Evolutionary conservation across 2,113 vertebrate species (phyloP), one percentile per base, ranked within the genome.

Genomic region (Tyrannus savana): DNA sequence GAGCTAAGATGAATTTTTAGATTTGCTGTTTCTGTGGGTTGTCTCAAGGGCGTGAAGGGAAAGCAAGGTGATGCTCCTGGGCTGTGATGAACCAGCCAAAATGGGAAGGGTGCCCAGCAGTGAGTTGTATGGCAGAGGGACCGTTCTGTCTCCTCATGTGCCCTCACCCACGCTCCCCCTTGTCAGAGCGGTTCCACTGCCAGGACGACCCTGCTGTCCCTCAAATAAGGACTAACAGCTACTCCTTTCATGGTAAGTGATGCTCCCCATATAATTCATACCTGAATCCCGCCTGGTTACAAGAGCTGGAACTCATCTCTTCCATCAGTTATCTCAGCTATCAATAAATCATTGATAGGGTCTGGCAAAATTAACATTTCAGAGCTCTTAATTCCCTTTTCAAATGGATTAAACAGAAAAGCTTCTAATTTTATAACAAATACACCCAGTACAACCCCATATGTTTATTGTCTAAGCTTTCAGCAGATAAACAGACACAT

Each of bases 81-180:
- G 16, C 60, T 58, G 42, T 1, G 24, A 18, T 46, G 33, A 44
- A 28, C 8, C 18, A 28, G 46, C 11, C 49, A 41, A 19, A 7
- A 19, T 0, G 14, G 25, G 23, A 59, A 50, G 19, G 3, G 19
- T 25, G 47, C 25, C 37, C 72, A 56, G 31, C 30, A 47, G 27
- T 0, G 10, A 79, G 25, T 9, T 3, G 0, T 0, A 28, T 0
- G 2, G 50, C 60, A 90, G 15, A 77, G 9, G 7, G n/a, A 73
- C 21, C 16, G 7, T 39, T 6, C 35, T 16, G 2, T 42, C 50
- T 39, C 46, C 28, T 56, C 31, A 10, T 2, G 3, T 35, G 63
- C 30, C 11, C 2, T 16, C 83, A 58, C 41, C 25, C 17, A 6
- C 6, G 1, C 42, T 52, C 27, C 9, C 33, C 15, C 47, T 21